A percentile compares a stretch with the other conserved stretches of the same genome.
These are phyloP conservation scores for Imbricaverruca yamaguchii DNA, from an alignment of 2,888 invertebrate species.

Conservation along the genomic window DNA sequence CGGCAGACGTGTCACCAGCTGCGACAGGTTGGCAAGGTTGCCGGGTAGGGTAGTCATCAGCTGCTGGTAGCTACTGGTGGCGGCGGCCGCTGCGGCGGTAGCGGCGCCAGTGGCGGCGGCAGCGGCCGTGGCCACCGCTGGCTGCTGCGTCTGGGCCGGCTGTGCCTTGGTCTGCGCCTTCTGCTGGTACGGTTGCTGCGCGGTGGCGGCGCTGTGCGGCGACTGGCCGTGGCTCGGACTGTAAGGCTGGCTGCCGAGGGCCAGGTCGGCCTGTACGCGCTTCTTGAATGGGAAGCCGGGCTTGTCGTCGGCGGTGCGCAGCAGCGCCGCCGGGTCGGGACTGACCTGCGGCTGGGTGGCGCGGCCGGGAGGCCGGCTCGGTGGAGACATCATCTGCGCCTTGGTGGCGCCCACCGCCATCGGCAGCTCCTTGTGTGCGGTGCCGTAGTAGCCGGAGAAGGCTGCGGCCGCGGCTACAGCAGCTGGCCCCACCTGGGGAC, in stretches of 20 bases:
- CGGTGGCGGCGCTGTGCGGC: too few relatives aligned
- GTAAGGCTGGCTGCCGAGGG: background rate
- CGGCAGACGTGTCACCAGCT: constrained; percentile 32
- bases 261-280: constrained; percentile 17
- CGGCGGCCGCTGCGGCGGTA: background rate
- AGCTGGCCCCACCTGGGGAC: constrained; percentile 7
- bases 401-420: background rate
- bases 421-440: background rate
- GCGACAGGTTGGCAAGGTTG: constrained; percentile 31
- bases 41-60: constrained; percentile 27
- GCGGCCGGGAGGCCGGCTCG: background rate
- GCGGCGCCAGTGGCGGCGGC: background rate
- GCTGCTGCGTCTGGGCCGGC: background rate
- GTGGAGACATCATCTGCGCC: constrained; percentile 18
- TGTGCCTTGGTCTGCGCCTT: background rate
- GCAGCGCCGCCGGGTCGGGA: constrained; percentile 4
- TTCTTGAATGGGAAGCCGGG: constrained; percentile 21
- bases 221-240: background rate
- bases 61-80: background rate
- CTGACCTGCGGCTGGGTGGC: background rate
- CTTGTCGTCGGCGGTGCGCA: constrained; percentile 20
- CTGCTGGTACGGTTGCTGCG: background rate
- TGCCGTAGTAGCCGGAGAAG: background rate
- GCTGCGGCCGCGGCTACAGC: background rate
- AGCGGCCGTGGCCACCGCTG: background rate